Evolutionary conservation across 1,140 invertebrate genomes (phyloP), one percentile per base, ranked within the genome.

Genomic region (Hyphantria cunea): DNA sequence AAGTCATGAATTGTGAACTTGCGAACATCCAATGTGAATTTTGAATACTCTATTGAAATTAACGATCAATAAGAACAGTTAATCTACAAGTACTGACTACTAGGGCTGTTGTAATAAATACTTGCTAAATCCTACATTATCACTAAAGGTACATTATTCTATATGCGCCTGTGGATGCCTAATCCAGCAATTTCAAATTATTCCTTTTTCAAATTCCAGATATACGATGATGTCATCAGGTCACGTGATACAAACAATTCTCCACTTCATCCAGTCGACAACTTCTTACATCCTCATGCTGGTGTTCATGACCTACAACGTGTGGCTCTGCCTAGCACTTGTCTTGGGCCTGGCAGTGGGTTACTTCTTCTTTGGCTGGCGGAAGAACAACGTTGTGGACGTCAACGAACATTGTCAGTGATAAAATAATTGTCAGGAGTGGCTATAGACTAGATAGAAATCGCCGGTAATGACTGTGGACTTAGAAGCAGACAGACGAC

Each of bases 221-320:
- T 95, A 95, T 32, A 93, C 94, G n/a, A 96, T 97, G 95, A 80
- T 96, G 48, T 97, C 95, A 48, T 84, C 87, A 64, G 94, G 94
- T 66, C 97, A 99, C 86, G 82, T 95, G n/a, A 91, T 96, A 33
- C 98, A 99, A 90, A 98, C 98, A 0, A 74, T 95, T 8, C 92
- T 99, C 6, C 98, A 99, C 85, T 93, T 98, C 58, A 66, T 99
- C 0, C 98, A 99, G 89, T 94, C 99, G 51, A 94, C 96, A 3
- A 86, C 98, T 31, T 97, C 96, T 13, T 99, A 99, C 88, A 94
- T 98, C 74, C 94, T 99, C 13, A 99, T 99, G 98, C 91, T 99
- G 87, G 96, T 99, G 60, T 99, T 99, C 90, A 99, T 99, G 98
- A 99, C 98, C 0, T 99, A 98, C 93, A 99, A 99, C 83, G 94